Conservation (phyloP, 2,113 vertebrate genomes). For the Syngnathus scovelli region DNA sequence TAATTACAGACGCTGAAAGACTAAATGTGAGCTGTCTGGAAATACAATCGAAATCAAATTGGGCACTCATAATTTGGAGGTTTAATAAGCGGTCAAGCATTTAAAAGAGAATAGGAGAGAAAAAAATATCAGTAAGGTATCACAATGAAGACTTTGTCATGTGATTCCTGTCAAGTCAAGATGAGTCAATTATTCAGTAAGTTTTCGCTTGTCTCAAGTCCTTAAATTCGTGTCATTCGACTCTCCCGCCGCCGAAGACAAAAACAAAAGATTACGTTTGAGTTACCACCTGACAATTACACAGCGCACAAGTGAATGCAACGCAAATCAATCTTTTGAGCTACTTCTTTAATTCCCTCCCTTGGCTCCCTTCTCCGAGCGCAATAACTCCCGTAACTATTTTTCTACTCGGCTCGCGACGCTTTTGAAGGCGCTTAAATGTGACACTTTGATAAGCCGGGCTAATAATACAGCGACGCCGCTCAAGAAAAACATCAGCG, state of each 20-base stretch:
- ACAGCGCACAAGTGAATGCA: not conserved
- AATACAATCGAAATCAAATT: not conserved
- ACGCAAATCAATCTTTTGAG: slow-evolving; percentile 1
- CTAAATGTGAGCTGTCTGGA: not conserved
- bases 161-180: no score
- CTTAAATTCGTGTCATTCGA: no score
- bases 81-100: no score
- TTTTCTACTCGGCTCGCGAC: not conserved
- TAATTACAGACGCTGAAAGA: not conserved
- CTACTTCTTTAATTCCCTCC: not conserved
- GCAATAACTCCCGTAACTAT: not conserved
- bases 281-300: no score
- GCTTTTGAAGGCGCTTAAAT: not conserved
- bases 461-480: not conserved
- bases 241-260: no score
- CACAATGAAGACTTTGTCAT: no score
- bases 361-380: not conserved
- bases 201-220: no score
- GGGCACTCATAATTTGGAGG: not conserved
- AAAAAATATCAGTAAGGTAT: no score
- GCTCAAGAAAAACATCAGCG: not conserved
- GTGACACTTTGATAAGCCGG: slow-evolving; percentile 3
- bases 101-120: no score
- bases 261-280: no score
- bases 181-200: no score